Base-by-base conservation (phyloP, 2,113 vertebrate species). In the Elephas maximus region DNA sequence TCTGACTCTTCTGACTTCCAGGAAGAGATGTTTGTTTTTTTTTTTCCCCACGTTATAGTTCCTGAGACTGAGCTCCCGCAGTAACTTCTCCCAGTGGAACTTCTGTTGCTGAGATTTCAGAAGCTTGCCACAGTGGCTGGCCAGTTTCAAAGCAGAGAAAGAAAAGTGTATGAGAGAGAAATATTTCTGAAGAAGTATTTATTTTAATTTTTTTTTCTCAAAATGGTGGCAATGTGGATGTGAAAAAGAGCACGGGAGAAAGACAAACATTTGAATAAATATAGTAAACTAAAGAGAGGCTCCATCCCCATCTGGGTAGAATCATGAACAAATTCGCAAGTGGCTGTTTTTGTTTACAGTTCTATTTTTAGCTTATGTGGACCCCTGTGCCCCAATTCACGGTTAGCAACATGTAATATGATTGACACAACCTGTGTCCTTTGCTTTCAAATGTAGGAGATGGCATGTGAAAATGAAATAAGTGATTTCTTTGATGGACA, bases 161-260 rank as follows among this genome's bases (percentile, higher is more conserved):
- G 57, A 76, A 87, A 73, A 77, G 44, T 65, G 37, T 28, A n/a
- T 1, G 26, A 41, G 37, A 41, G n/a, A 79, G 65, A 88, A 81
- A 88, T 53, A 62, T 80, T 87, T 84, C 4, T 65, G 69, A 78
- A 90, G 28, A 89, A 96, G 85, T 21, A 73, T 12, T 78, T 78
- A 78, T 78, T 69, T 69, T 33, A 33, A 69, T 67, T 24, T 62
- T 41, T 41, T 30, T 87, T 95, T 45, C 48, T 81, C 37, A 94
- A 65, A 77, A n/a, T 51, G 20, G 9, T 89, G 28, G 21, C 62
- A 45, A 65, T 60, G 57, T 10, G 30, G 17, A 65, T 33, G 6
- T 92, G 48, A 60, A 86, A 69, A 96, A 85, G 23, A 88, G 65
- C 48, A 74, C 1, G 63, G 73, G 62, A 77, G 30, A 53, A 91